phyloP scores from a whole-genome alignment of 2,888 invertebrate genomes.

The Lasioglossum marginatum region DNA sequence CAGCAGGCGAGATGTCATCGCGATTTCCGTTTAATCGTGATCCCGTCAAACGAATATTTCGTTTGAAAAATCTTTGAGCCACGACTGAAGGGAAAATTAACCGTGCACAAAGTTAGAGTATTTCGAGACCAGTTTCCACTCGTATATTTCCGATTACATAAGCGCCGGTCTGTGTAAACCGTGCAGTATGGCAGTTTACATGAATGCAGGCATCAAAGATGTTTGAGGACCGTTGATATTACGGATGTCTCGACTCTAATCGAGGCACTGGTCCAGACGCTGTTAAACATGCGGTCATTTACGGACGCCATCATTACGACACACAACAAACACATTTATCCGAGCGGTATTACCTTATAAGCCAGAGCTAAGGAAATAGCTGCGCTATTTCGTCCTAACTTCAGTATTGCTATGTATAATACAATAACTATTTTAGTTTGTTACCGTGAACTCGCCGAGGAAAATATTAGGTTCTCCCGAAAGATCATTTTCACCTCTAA shows the following conservation, averaged over 20 bases:
- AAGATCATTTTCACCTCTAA: neutral
- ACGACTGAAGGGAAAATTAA: slow-evolving; percentile 11
- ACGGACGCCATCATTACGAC: slow-evolving; percentile 16
- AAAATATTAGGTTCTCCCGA: neutral
- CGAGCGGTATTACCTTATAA: neutral
- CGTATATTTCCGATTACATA: slow-evolving; percentile 39
- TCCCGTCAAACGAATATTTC: neutral
- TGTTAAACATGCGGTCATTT: slow-evolving; percentile 42
- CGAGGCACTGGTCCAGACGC: slow-evolving; percentile 18
- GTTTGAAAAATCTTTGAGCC: neutral
- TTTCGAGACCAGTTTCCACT: slow-evolving; percentile 28
- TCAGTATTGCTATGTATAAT: neutral
- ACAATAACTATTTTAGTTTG: neutral
- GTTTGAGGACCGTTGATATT: slow-evolving; percentile 51
- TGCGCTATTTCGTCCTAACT: neutral
- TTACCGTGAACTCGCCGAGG: neutral
- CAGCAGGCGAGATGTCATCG: neutral
- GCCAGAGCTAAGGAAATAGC: neutral
- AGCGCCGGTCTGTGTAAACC: slow-evolving; percentile 47
- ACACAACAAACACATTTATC: slow-evolving; percentile 21
- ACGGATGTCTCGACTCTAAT: slow-evolving; percentile 47
- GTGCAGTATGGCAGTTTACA: slow-evolving; percentile 41
- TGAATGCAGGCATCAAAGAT: slow-evolving; percentile 58
- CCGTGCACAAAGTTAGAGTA: slow-evolving; percentile 8
- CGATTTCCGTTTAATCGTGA: neutral